Evolutionary conservation across 2,113 vertebrate species (phyloP), one percentile per base, ranked within the genome.

Genomic region (Mastomys natalensis): DNA sequence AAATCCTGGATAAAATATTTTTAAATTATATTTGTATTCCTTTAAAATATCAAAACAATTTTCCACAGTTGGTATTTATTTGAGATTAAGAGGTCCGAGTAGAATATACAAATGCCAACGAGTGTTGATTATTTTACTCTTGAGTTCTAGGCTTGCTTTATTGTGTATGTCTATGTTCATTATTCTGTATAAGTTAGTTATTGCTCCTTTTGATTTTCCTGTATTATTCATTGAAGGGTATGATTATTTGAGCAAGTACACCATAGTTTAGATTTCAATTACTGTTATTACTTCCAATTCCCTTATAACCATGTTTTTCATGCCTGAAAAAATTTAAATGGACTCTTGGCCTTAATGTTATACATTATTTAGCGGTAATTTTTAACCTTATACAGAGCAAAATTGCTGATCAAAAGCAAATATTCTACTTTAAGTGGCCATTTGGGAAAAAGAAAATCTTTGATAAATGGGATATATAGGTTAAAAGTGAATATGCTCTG

Each of bases 301-400:
- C 60, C 19, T 43, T 95, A 72, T 64, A 70, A 60, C 62, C 11
- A 48, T 78, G 70, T n/a, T 78, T 95, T 73, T 90, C 48, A 96
- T 90, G 48, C 40, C 70, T 93, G 81, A 82, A 74, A 90, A 34
- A 24, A 34, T 89, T 87, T 70, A 74, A 60, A 21, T 95, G 64
- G 24, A 81, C 29, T 22, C 15, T 89, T 95, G 53, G 24, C 19
- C 16, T 90, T 85, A 60, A 66, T 77, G 19, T 8, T 88, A 53
- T 66, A 70, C 91, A 90, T 80, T 81, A 92, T 81, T 95, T 93
- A 92, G 51, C 64, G 74, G 19, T 90, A 85, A 94, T 93, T 95
- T 87, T 85, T 72, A 85, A 88, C 24, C 17, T 90, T 92, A 68
- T 34, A 40, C 29, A 90, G 84, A 66, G 58, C 66, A 93, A 95